A percentile compares a stretch with the other conserved stretches of the same genome.
These are phyloP conservation scores for Boulengeromyrus knoepffleri DNA, from an alignment of 2,113 vertebrate genomes.

Conservation along the genomic window DNA sequence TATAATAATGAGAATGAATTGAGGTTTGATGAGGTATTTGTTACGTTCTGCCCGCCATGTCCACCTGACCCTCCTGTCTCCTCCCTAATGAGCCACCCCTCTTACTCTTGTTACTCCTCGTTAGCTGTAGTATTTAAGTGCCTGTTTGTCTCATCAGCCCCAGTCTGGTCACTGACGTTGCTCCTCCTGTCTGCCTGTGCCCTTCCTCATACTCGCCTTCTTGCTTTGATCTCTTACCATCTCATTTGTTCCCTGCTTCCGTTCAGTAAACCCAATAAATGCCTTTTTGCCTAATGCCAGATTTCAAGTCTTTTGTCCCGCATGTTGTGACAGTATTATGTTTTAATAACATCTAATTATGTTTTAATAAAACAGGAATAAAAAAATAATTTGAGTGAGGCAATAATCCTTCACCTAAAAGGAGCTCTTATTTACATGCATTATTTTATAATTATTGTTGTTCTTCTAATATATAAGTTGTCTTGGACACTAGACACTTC, in stretches of 20 bases:
- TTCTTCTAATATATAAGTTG: neutral
- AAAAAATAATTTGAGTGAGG: neutral
- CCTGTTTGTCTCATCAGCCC: too few species aligned
- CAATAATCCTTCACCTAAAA: neutral
- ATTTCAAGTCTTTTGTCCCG: neutral
- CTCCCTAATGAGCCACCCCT: neutral
- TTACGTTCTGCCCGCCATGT: neutral
- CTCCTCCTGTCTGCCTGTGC: neutral
- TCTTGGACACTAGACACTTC: neutral
- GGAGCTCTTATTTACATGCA: neutral
- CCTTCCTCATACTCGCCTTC: neutral
- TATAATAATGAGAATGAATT: neutral
- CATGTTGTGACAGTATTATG: neutral
- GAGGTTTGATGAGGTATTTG: neutral
- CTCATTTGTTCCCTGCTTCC: neutral
- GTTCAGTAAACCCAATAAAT: neutral
- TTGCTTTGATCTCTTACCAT: neutral
- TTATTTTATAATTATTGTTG: neutral
- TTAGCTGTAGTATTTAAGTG: neutral
- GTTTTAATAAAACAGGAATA: slow-evolving; percentile 1
- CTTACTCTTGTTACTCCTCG: neutral
- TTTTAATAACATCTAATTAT: neutral
- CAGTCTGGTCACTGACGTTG: neutral
- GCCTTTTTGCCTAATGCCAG: neutral
- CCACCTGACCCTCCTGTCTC: neutral